Percentiles rank a stretch among this genome's conserved stretches.
phyloP scores from a whole-genome alignment of 2,797 vertebrate species.

The Helicolenus hilgendorfi region DNA sequence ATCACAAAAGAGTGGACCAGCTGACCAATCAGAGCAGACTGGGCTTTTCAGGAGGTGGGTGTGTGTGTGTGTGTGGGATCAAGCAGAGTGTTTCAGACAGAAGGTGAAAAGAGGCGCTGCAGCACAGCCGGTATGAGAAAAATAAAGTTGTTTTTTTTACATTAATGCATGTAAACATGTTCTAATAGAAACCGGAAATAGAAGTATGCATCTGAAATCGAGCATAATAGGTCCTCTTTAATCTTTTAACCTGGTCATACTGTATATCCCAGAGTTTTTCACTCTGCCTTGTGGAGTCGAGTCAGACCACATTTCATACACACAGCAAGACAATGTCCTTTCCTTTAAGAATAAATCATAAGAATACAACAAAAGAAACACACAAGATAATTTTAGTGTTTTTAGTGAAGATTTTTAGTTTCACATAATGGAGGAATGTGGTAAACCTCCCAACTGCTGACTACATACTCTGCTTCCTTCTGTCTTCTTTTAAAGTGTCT shows the following conservation, averaged over 20 bases:
- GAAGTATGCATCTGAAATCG: too few species aligned
- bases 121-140: too few species aligned
- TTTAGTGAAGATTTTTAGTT: not conserved
- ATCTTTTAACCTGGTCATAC: not conserved
- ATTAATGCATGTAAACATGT: too few species aligned
- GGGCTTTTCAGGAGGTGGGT: too few species aligned
- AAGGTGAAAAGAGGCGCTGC: too few species aligned
- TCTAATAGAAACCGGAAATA: too few species aligned
- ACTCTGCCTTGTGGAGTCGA: not conserved
- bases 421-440: not conserved
- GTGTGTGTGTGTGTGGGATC: too few species aligned
- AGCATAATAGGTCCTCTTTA: too few species aligned
- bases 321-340: not conserved
- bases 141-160: too few species aligned
- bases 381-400: not conserved
- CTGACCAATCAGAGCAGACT: too few species aligned
- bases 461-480: not conserved
- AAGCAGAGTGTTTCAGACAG: too few species aligned
- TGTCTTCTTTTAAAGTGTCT: not conserved
- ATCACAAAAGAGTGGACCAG: too few species aligned
- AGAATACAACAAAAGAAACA: not conserved
- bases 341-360: not conserved
- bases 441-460: not conserved
- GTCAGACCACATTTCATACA: not conserved
- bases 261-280: not conserved